These are phyloP conservation scores for Coendou prehensilis DNA, from an alignment of 2,797 vertebrate genomes.

Conservation along the genomic window DNA sequence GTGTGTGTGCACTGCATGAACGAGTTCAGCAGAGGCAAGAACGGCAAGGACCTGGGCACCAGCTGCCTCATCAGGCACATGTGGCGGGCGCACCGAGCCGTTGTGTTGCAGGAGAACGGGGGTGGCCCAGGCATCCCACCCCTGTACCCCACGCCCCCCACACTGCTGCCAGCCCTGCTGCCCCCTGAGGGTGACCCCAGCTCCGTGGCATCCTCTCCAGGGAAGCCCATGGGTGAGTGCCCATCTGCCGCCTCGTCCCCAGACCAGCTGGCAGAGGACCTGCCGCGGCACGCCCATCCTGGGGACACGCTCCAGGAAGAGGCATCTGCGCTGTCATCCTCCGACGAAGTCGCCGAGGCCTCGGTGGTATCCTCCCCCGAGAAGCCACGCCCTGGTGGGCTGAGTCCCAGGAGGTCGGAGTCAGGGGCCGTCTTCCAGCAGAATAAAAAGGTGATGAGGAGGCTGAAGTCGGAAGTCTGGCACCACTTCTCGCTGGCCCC, in stretches of 20 bases:
- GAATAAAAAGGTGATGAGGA: constrained; percentile 97
- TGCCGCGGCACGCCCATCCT: constrained; percentile 88
- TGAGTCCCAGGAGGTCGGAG: constrained; percentile 85
- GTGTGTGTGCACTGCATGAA: constrained; percentile 99
- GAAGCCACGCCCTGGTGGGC: constrained; percentile 89
- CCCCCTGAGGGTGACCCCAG: constrained; percentile 90
- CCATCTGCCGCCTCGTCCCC: constrained; percentile 89
- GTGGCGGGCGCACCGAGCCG: constrained; percentile 98
- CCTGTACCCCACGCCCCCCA: constrained; percentile 94
- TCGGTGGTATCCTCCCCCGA: constrained; percentile 91
- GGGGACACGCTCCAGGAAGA: constrained; percentile 90
- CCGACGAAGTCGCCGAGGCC: constrained; percentile 91
- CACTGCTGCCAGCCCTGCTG: constrained; percentile 92
- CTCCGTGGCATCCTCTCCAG: constrained; percentile 92
- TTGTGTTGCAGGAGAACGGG: constrained; percentile 97
- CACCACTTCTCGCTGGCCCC: constrained; percentile 98
- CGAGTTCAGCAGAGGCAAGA: constrained; percentile 98
- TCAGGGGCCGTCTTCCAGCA: constrained; percentile 94
- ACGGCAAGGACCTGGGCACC: constrained; percentile 97
- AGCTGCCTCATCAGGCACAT: constrained; percentile 99
- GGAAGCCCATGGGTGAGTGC: constrained; percentile 91
- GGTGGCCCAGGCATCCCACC: constrained; percentile 94
- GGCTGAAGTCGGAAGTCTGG: constrained; percentile 98
- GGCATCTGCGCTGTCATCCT: constrained; percentile 84
- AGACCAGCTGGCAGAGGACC: constrained; percentile 92